Evolutionary conservation across 2,888 invertebrate species (phyloP).

Genomic region (Harmothoe impar): DNA sequence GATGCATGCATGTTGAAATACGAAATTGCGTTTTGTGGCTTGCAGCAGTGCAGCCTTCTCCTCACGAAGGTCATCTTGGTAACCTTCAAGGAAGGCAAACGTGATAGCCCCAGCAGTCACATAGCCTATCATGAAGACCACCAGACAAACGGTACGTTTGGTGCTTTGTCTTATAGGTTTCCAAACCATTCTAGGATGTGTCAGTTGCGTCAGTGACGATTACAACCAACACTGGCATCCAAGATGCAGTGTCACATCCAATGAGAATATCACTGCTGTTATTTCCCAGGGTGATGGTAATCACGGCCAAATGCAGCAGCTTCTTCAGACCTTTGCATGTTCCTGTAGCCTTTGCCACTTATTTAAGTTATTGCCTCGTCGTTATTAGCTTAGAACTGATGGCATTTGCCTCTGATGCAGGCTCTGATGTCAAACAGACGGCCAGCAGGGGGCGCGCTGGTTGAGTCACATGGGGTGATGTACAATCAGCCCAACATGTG

Average conservation of each 20-base stretch:
- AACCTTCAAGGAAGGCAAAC: slow-evolving; percentile 88
- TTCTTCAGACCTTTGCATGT: neutral
- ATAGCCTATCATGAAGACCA: slow-evolving; percentile 87
- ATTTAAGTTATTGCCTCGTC: neutral
- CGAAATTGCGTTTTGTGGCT: slow-evolving; percentile 44
- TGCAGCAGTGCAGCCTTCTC: slow-evolving; percentile 73
- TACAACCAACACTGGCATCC: no score
- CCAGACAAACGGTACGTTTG: slow-evolving; percentile 84
- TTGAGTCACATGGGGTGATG: slow-evolving; percentile 26
- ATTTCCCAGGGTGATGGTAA: no score
- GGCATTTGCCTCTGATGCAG: neutral
- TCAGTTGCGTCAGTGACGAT: no score
- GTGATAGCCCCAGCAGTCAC: slow-evolving; percentile 88
- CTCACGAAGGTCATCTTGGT: slow-evolving; percentile 87
- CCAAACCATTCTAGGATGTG: slow-evolving; percentile 23
- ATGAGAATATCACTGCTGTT: no score
- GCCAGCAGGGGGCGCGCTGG: neutral
- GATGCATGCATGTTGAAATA: slow-evolving; percentile 57
- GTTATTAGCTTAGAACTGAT: neutral
- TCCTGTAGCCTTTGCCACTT: neutral
- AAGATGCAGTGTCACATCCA: no score
- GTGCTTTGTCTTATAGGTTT: slow-evolving; percentile 81
- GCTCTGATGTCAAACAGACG: neutral
- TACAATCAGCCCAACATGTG: neutral
- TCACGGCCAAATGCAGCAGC: neutral